Conservation (phyloP, 2,888 invertebrate genomes). For the Craniophora ligustri region DNA sequence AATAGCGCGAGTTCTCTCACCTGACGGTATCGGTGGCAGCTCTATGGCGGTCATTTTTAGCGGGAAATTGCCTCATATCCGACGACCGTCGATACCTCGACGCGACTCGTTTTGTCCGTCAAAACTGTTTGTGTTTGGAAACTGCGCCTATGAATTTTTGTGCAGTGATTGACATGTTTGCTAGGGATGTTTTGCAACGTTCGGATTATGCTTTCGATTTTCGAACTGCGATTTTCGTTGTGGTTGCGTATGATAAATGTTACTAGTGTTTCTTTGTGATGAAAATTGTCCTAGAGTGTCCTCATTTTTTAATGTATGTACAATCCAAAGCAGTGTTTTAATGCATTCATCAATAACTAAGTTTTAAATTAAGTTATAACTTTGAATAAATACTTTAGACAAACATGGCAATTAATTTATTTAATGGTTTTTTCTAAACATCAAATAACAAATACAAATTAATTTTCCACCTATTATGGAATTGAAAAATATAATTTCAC, state of each 20-base stretch:
- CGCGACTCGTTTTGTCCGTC: constrained; percentile 67
- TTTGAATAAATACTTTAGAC: neutral
- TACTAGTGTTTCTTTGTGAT: neutral
- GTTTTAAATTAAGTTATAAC: constrained; percentile 1
- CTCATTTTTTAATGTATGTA: too few species aligned
- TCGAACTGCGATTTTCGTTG: neutral
- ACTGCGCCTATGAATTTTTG: constrained; percentile 35
- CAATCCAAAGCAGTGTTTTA: too few species aligned
- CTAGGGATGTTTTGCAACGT: constrained; percentile 5
- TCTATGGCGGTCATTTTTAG: constrained; percentile 79
- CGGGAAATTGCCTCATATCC: constrained; percentile 87
- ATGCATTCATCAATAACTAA: neutral
- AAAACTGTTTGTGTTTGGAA: constrained; percentile 52
- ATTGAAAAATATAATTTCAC: neutral
- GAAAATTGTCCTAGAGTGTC: too few species aligned
- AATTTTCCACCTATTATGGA: too few species aligned
- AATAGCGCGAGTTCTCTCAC: constrained; percentile 17
- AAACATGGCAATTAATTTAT: constrained; percentile 7
- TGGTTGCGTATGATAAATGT: neutral
- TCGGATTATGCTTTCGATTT: constrained; percentile 9
- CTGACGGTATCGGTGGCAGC: constrained; percentile 69
- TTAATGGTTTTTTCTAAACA: neutral
- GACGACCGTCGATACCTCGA: constrained; percentile 75
- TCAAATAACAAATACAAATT: too few species aligned
- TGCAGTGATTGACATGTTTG: constrained; percentile 42